Conservation (phyloP, 2,888 invertebrate species). For the Diloba caeruleocephala region DNA sequence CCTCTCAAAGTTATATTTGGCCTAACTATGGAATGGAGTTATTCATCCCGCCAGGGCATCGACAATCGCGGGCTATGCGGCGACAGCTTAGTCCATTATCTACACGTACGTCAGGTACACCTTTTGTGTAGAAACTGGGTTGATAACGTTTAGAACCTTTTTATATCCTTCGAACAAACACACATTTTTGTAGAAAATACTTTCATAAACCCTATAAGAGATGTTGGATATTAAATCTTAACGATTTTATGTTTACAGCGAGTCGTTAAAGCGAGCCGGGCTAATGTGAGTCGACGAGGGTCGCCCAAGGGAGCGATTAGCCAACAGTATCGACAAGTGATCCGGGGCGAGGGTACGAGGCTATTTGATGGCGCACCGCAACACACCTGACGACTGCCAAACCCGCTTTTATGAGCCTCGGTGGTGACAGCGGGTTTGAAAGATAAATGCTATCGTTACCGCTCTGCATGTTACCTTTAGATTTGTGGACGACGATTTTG, state of each 20-base stretch:
- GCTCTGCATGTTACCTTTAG: conserved; percentile 51
- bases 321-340: conserved; percentile 55
- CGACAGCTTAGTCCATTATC: conserved; percentile 11
- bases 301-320: conserved; percentile 62
- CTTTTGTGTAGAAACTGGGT: conserved; percentile 40
- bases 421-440: conserved; percentile 60
- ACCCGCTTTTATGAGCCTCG: conserved; percentile 46
- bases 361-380: conserved; percentile 49
- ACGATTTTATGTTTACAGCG: conserved; percentile 50
- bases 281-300: conserved; percentile 56
- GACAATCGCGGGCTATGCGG: conserved; percentile 12
- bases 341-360: conserved; percentile 31
- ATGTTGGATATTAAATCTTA: conserved; percentile 42
- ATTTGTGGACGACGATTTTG: conserved; percentile 64
- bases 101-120: conserved; percentile 21
- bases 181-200: conserved; percentile 16
- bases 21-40: too few species aligned
- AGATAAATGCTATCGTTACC: conserved; percentile 64
- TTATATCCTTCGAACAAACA: conserved; percentile 15
- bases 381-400: conserved; percentile 57
- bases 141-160: conserved; percentile 39
- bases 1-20: too few species aligned
- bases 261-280: conserved; percentile 51
- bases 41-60: too few species aligned
- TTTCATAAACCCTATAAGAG: conserved; percentile 24